Percentiles rank a stretch among this genome's conserved stretches.
Conservation (phyloP, 2,797 vertebrate genomes). For the Kryptolebias ocellatus region DNA sequence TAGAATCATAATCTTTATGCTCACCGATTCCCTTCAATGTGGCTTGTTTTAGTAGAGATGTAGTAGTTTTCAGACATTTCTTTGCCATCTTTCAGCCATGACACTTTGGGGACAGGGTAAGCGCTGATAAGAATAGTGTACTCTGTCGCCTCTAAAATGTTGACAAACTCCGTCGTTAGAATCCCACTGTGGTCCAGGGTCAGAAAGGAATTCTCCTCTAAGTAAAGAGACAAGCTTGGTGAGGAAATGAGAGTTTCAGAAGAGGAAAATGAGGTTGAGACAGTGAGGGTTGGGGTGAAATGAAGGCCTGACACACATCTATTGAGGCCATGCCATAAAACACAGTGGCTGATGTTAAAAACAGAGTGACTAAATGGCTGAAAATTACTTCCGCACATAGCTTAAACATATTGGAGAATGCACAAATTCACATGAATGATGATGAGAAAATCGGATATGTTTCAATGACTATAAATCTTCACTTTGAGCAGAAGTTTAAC, state of each 20-base stretch:
- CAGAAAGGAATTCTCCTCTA: conserved; percentile 88
- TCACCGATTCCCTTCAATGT: conserved; percentile 73
- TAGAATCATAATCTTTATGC: conserved; percentile 1
- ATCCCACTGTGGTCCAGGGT: conserved; percentile 88
- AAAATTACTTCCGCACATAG: conserved; percentile 54
- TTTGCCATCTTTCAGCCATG: conserved; percentile 89
- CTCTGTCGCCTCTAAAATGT: conserved; percentile 89
- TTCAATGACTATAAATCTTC: conserved; percentile 7
- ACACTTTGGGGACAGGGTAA: conserved; percentile 87
- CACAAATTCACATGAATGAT: conserved; percentile 31
- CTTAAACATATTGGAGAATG: conserved; percentile 35
- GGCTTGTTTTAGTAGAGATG: conserved; percentile 64
- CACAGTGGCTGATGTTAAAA: conserved; percentile 74
- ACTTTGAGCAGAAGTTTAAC: not conserved
- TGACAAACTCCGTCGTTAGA: conserved; percentile 81
- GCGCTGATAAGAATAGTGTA: conserved; percentile 89
- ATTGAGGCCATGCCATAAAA: conserved; percentile 71
- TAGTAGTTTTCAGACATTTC: conserved; percentile 68
- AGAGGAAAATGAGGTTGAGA: conserved; percentile 8
- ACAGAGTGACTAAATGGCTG: conserved; percentile 57
- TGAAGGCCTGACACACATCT: conserved; percentile 72
- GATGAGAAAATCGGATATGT: conserved; percentile 28
- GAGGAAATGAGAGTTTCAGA: not conserved
- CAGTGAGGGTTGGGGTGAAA: conserved; percentile 16
- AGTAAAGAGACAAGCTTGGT: conserved; percentile 19